phyloP scores from a whole-genome alignment of 2,797 vertebrate species.

The Gadopsis marmoratus region DNA sequence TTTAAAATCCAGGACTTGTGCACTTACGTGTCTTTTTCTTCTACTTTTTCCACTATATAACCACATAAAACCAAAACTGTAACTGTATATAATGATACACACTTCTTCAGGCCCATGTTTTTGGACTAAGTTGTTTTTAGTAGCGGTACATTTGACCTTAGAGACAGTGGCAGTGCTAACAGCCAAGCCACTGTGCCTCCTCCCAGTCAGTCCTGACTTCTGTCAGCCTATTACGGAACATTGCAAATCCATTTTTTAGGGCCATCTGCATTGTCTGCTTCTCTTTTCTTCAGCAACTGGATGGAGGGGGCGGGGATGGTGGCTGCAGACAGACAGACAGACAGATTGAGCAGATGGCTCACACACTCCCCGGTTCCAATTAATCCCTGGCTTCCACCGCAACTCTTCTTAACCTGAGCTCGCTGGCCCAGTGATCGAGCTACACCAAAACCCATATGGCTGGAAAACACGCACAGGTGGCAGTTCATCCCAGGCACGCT shows the following conservation, averaged over 20 bases:
- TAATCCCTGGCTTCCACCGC: conserved; percentile 92
- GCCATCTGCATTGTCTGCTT: conserved; percentile 64
- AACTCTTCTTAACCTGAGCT: conserved; percentile 93
- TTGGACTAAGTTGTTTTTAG: not conserved
- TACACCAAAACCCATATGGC: conserved; percentile 94
- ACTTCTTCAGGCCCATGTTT: not conserved
- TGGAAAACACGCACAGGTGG: conserved; percentile 76
- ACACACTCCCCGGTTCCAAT: conserved; percentile 87
- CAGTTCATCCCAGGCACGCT: conserved; percentile 28
- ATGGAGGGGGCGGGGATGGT: conserved; percentile 34
- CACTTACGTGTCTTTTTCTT: too few species aligned
- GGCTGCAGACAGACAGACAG: conserved; percentile 42
- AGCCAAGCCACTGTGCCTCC: not conserved
- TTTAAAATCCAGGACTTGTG: too few species aligned
- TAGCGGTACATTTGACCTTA: not conserved
- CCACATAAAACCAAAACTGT: too few species aligned
- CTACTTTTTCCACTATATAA: too few species aligned
- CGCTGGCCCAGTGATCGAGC: conserved; percentile 88
- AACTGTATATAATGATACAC: not conserved
- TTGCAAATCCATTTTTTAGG: conserved; percentile 40
- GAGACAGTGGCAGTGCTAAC: not conserved
- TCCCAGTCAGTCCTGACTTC: conserved; percentile 21
- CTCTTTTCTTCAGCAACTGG: conserved; percentile 34
- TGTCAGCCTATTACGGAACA: conserved; percentile 48
- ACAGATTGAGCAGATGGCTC: conserved; percentile 71